Conservation (phyloP, 2,113 vertebrate species). For the Chrysemys picta region DNA sequence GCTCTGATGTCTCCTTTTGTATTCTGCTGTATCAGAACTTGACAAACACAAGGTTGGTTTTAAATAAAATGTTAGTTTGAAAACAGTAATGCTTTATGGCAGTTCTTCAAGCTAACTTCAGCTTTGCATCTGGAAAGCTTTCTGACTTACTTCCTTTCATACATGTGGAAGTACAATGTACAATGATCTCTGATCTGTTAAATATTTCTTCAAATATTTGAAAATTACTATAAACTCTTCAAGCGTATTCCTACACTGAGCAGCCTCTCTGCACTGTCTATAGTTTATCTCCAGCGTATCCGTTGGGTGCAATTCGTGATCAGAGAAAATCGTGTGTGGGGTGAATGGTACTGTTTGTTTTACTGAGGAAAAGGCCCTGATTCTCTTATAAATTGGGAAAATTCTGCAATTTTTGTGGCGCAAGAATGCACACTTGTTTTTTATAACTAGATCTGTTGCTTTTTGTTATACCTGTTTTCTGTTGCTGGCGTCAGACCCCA, state of each 20-base stretch:
- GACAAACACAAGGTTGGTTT: not conserved
- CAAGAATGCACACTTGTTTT: not conserved
- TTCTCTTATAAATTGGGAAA: not conserved
- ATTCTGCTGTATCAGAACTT: not conserved
- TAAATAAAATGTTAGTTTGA: constrained; percentile 37
- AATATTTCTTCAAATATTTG: not conserved
- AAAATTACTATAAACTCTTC: not conserved
- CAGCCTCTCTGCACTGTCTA: not conserved
- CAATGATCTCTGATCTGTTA: not conserved
- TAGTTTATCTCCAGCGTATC: not conserved
- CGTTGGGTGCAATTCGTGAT: not conserved
- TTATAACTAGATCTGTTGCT: too few relatives aligned
- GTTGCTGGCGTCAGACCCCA: too few relatives aligned
- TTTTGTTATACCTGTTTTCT: too few relatives aligned
- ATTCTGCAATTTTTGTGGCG: not conserved
- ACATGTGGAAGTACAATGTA: not conserved
- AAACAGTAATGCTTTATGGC: constrained; percentile 45
- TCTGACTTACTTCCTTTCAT: constrained; percentile 20
- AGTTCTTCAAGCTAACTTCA: not conserved
- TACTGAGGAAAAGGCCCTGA: not conserved
- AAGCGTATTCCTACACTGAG: fast-evolving
- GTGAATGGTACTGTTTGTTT: not conserved
- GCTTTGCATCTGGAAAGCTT: constrained; percentile 5
- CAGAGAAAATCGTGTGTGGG: not conserved
- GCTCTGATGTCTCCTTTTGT: not conserved